phyloP scores from a whole-genome alignment of 2,797 vertebrate genomes.

The Sebastolobus alascanus region DNA sequence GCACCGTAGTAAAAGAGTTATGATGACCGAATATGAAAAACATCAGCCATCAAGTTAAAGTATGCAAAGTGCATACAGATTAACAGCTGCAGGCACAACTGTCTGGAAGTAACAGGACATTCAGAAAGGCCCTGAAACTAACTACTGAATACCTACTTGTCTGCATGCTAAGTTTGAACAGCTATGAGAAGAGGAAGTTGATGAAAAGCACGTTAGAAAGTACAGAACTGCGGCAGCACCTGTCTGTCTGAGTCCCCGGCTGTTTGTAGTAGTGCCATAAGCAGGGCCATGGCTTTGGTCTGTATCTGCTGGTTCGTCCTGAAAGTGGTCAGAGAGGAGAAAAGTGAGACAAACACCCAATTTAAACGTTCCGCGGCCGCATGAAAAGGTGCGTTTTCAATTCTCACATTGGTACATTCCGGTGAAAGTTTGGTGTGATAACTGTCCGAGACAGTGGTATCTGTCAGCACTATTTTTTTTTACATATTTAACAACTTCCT shows the following conservation, averaged over 20 bases:
- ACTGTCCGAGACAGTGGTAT: background rate
- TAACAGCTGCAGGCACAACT: background rate
- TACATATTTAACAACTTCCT: slow-evolving; percentile 35
- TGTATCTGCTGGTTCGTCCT: slow-evolving; percentile 95
- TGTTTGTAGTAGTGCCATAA: slow-evolving; percentile 93
- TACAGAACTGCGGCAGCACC: slow-evolving; percentile 74
- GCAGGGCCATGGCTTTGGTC: slow-evolving; percentile 97
- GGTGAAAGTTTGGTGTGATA: background rate
- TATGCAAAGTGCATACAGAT: background rate
- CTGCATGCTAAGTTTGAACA: slow-evolving; percentile 56
- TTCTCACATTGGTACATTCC: background rate
- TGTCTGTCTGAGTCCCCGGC: slow-evolving; percentile 85
- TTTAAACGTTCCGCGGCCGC: background rate
- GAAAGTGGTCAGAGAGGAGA: slow-evolving; percentile 24
- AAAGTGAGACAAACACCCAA: slow-evolving; percentile 11
- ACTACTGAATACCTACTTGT: background rate
- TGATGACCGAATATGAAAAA: background rate
- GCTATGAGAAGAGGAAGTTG: slow-evolving; percentile 82
- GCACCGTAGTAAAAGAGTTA: background rate
- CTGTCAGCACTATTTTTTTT: background rate
- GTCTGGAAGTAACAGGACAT: background rate
- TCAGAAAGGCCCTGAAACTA: background rate
- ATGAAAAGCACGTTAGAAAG: background rate
- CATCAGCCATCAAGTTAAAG: background rate
- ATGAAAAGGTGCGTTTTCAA: background rate